Evolutionary conservation across 2,113 vertebrate genomes (phyloP).

Genomic region (Canis aureus): DNA sequence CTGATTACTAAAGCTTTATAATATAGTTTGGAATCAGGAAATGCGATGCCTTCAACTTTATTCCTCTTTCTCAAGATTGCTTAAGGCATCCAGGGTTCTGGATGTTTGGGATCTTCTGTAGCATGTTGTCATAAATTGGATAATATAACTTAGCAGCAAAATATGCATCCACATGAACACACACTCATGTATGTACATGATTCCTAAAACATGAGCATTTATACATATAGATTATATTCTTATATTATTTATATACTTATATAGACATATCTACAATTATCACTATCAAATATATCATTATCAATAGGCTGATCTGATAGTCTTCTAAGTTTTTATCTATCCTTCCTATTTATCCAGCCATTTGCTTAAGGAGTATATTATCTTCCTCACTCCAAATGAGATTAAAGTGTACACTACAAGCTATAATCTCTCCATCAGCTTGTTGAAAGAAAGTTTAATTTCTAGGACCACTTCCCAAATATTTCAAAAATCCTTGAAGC

Average conservation of each 20-base stretch:
- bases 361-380: neutral
- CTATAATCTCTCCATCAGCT: neutral
- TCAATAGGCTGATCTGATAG: neutral
- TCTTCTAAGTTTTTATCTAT: neutral
- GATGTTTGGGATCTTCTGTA: neutral
- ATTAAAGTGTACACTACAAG: neutral
- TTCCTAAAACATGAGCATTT: neutral
- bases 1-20: neutral
- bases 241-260: neutral
- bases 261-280: neutral
- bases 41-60: neutral
- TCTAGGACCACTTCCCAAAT: neutral
- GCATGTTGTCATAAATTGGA: neutral
- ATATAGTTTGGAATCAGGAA: neutral
- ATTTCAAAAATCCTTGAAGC: neutral
- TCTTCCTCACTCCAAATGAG: neutral
- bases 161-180: neutral
- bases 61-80: neutral
- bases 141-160: neutral
- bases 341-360: neutral
- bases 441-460: neutral
- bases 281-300: neutral
- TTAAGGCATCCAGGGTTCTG: neutral
- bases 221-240: neutral
- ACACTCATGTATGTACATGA: neutral